Evolutionary conservation across 1,140 invertebrate species (phyloP).

Genomic region (Daktulosphaira vitifoliae): DNA sequence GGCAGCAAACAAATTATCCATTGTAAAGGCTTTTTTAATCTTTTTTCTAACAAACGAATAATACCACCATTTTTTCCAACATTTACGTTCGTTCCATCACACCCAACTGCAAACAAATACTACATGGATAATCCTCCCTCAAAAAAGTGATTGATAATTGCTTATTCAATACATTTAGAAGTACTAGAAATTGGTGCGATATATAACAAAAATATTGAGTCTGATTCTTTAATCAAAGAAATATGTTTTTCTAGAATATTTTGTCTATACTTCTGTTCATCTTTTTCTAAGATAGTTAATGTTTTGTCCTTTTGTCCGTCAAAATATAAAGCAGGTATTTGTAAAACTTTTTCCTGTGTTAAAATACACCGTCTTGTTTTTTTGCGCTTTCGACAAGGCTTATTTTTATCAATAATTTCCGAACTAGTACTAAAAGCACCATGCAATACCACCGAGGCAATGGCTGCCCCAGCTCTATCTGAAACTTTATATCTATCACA

Average conservation of each 20-base stretch:
- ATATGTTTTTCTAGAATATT: constrained; percentile 38
- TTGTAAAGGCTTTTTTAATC: constrained; percentile 36
- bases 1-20: constrained; percentile 41
- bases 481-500: background rate
- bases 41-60: constrained; percentile 30
- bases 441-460: background rate
- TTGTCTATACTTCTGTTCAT: constrained; percentile 36
- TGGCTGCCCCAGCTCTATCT: background rate
- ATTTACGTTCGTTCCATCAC: constrained; percentile 34
- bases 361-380: background rate
- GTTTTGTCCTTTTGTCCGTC: constrained; percentile 40
- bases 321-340: constrained; percentile 37
- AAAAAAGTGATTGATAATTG: constrained; percentile 35
- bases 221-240: constrained; percentile 39
- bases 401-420: no score
- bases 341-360: no score
- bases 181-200: constrained; percentile 36
- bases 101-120: constrained; percentile 23
- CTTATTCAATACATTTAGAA: constrained; percentile 35
- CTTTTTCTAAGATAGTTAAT: constrained; percentile 37
- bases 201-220: constrained; percentile 38
- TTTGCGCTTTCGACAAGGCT: background rate
- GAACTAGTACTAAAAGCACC: no score
- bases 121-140: constrained; percentile 4
- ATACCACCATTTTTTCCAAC: constrained; percentile 25